Percentiles rank a stretch among this genome's conserved stretches.
These are phyloP conservation scores for Dascillus cervinus DNA, from an alignment of 2,888 invertebrate species.

Conservation along the genomic window DNA sequence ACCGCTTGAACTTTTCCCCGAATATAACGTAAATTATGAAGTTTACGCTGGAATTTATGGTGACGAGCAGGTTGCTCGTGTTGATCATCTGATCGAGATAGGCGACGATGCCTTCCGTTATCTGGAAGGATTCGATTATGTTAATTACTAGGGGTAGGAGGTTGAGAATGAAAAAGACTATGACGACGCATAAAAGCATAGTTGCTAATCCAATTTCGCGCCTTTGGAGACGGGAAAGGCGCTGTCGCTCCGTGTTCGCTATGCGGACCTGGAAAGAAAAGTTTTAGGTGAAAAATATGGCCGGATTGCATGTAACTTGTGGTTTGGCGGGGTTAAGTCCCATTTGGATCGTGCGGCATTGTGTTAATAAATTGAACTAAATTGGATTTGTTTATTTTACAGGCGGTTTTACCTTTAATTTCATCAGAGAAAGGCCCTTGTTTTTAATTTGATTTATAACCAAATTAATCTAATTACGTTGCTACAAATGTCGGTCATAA, in stretches of 20 bases:
- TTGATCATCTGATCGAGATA: slow-evolving; percentile 63
- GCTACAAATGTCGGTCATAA: too few relatives aligned
- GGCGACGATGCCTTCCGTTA: slow-evolving; percentile 49
- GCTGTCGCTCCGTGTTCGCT: slow-evolving; percentile 84
- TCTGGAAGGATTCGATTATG: slow-evolving; percentile 72
- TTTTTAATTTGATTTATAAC: too few relatives aligned
- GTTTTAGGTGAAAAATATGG: too few relatives aligned
- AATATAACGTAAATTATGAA: slow-evolving; percentile 97
- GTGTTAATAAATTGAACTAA: too few relatives aligned
- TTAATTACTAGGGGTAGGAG: slow-evolving; percentile 79
- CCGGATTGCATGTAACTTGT: too few relatives aligned
- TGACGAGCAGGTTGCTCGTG: slow-evolving; percentile 85
- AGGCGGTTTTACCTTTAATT: too few relatives aligned
- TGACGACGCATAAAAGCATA: slow-evolving; percentile 90
- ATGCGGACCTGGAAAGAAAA: slow-evolving; percentile 71
- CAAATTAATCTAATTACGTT: too few relatives aligned
- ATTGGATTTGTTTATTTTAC: too few relatives aligned
- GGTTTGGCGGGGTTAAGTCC: too few relatives aligned
- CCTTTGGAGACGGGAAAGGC: slow-evolving; percentile 80
- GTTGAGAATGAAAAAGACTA: slow-evolving; percentile 92
- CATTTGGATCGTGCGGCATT: too few relatives aligned
- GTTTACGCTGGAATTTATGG: slow-evolving; percentile 95
- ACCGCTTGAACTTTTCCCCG: slow-evolving; percentile 90
- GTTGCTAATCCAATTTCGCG: slow-evolving; percentile 91
- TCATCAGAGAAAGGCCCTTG: too few relatives aligned